Evolutionary conservation across 2,113 vertebrate species (phyloP).

Genomic region (Ginglymostoma cirratum): DNA sequence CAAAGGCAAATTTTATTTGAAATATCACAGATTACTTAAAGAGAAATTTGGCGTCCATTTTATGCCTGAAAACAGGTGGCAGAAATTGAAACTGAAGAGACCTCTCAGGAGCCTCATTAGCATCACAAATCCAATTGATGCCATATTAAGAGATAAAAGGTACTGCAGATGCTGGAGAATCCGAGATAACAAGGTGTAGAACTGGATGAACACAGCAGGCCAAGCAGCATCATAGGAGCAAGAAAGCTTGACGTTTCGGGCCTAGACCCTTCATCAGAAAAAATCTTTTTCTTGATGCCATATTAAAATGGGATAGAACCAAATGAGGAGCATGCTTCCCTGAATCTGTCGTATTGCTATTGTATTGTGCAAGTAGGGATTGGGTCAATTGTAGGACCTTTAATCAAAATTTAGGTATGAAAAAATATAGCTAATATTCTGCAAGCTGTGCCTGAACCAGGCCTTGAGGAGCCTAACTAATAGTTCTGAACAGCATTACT

Average conservation of each 20-base stretch:
- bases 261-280: no score
- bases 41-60: not conserved
- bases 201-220: no score
- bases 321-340: not conserved
- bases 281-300: no score
- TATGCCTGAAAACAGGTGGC: not conserved
- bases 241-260: no score
- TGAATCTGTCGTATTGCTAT: not conserved
- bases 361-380: not conserved
- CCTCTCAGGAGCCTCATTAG: not conserved
- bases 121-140: not conserved
- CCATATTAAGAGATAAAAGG: no score
- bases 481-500: not conserved
- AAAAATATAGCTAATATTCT: not conserved
- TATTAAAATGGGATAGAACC: not conserved
- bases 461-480: not conserved
- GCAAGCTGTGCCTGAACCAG: not conserved
- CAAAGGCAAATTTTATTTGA: conserved; percentile 12
- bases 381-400: not conserved
- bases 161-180: no score
- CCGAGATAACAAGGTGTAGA: no score
- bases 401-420: not conserved
- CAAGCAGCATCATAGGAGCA: no score
- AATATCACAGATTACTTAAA: not conserved
- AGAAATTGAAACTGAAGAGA: not conserved